Percentiles rank a stretch among this genome's conserved stretches.
Conservation (phyloP, 1,140 invertebrate genomes). For the Stratiolaelaps scimitus region DNA sequence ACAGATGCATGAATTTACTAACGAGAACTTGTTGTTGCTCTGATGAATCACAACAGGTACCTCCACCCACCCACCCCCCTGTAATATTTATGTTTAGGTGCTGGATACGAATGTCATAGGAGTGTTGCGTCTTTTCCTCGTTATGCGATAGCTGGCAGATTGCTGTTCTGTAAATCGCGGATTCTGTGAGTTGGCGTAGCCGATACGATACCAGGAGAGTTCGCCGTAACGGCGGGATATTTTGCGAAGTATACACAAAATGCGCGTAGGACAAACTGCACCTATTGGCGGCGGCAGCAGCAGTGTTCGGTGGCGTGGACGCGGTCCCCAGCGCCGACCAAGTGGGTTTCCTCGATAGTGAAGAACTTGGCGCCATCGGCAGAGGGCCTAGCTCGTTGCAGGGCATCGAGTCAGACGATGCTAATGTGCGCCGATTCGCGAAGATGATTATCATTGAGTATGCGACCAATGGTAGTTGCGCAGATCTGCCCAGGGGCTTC, state of each 20-base stretch:
- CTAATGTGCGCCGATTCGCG: neutral
- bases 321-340: neutral
- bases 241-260: neutral
- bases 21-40: too few species aligned
- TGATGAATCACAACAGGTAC: too few species aligned
- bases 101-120: too few species aligned
- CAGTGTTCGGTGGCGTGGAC: neutral
- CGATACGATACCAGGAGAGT: conserved; percentile 4
- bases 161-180: too few species aligned
- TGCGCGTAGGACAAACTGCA: neutral
- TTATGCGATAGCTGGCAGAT: too few species aligned
- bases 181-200: too few species aligned
- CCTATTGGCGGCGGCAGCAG: too few species aligned
- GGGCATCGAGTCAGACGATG: neutral
- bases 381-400: neutral
- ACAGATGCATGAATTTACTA: too few species aligned
- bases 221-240: neutral
- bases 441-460: conserved; percentile 5
- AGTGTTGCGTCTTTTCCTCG: too few species aligned
- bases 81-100: too few species aligned
- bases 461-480: neutral
- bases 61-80: too few species aligned
- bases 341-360: neutral
- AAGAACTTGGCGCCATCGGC: neutral
- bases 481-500: neutral